phyloP scores from a whole-genome alignment of 2,888 invertebrate species.

The Hyppa rectilinea region DNA sequence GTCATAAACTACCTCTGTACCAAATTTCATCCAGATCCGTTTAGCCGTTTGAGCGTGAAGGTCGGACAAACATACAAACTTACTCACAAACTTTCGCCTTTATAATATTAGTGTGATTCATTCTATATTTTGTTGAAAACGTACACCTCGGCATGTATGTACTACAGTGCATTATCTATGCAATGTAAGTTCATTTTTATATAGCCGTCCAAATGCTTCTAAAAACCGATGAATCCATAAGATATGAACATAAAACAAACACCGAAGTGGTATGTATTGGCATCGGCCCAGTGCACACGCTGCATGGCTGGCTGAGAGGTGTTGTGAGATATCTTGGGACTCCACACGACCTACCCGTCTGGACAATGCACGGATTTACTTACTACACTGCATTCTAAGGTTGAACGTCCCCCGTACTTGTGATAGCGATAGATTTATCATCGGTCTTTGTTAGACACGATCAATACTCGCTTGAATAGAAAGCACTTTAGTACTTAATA shows the following conservation, averaged over 20 bases:
- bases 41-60: too few relatives aligned
- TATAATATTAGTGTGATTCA: too few relatives aligned
- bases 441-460: constrained; percentile 40
- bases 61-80: too few relatives aligned
- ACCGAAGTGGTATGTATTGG: constrained; percentile 51
- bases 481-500: constrained; percentile 21
- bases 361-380: constrained; percentile 61
- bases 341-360: constrained; percentile 55
- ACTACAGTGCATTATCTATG: background rate
- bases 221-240: constrained; percentile 17
- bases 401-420: constrained; percentile 27
- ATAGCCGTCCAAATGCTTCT: constrained; percentile 5
- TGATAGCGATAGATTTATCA: constrained; percentile 45
- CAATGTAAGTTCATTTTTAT: background rate
- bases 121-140: background rate
- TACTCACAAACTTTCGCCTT: too few relatives aligned
- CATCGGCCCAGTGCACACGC: constrained; percentile 47
- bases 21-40: too few relatives aligned
- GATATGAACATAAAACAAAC: constrained; percentile 42
- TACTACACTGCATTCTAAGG: constrained; percentile 44
- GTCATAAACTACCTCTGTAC: too few relatives aligned
- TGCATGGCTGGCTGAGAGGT: constrained; percentile 43
- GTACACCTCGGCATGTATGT: background rate
- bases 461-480: constrained; percentile 44
- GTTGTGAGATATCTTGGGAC: constrained; percentile 58